Evolutionary conservation across 1,140 invertebrate species (phyloP).

Genomic region (Oryctes rhinoceros): DNA sequence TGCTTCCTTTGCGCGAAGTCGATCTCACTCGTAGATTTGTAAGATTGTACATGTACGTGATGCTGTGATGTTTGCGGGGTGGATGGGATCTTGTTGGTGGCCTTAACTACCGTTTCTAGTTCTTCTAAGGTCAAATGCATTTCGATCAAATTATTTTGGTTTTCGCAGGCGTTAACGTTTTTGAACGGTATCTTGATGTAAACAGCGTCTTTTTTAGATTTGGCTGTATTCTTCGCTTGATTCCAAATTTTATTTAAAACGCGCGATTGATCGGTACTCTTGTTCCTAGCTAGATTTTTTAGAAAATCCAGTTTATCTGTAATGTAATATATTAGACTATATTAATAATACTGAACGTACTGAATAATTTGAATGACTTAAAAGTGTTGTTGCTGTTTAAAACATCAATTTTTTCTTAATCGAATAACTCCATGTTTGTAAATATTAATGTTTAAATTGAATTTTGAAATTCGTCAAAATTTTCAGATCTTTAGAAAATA

Average conservation of each 20-base stretch:
- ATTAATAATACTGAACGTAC: too few relatives aligned
- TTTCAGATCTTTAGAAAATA: too few relatives aligned
- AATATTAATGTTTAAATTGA: too few relatives aligned
- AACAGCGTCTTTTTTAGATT: constrained; percentile 41
- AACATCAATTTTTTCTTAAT: too few relatives aligned
- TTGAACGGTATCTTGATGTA: constrained; percentile 41
- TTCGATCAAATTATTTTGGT: constrained; percentile 26
- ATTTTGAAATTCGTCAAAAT: too few relatives aligned
- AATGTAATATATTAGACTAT: background rate
- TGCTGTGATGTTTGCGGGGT: background rate
- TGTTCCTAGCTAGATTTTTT: constrained; percentile 37
- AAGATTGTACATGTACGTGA: background rate
- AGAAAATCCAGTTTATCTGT: constrained; percentile 43
- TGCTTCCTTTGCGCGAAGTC: constrained; percentile 26
- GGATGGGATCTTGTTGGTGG: background rate
- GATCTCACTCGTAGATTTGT: constrained; percentile 34
- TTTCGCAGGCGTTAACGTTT: constrained; percentile 8
- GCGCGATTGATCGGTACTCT: constrained; percentile 28
- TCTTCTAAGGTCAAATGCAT: constrained; percentile 38
- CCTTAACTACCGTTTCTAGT: constrained; percentile 32
- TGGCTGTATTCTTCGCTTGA: constrained; percentile 38
- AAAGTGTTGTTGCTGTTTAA: too few relatives aligned
- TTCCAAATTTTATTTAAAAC: constrained; percentile 42
- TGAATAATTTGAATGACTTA: too few relatives aligned
- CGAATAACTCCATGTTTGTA: too few relatives aligned